Evolutionary conservation across 2,113 vertebrate genomes (phyloP).

Genomic region (Plecotus auritus): DNA sequence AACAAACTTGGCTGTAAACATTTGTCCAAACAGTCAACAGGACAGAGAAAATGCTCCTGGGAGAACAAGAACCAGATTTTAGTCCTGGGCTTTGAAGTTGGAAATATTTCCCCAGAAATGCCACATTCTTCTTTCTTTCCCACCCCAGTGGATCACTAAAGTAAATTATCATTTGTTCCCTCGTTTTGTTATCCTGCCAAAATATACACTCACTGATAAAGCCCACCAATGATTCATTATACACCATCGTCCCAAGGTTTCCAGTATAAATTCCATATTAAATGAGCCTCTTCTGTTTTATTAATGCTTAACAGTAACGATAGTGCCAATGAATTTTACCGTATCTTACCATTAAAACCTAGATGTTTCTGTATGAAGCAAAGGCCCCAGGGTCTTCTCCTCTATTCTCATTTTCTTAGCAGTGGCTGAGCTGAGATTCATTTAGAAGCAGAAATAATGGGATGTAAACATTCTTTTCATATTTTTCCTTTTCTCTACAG

Average conservation of each 20-base stretch:
- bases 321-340: constrained; percentile 50
- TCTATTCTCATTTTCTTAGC: background rate
- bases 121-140: constrained; percentile 38
- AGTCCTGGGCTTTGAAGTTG: constrained; percentile 53
- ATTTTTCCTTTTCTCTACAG: constrained; percentile 6
- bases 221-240: constrained; percentile 46
- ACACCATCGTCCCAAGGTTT: constrained; percentile 37
- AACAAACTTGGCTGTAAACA: constrained; percentile 30
- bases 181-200: constrained; percentile 40
- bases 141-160: constrained; percentile 18
- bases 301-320: constrained; percentile 49
- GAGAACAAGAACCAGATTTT: constrained; percentile 48
- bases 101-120: constrained; percentile 39
- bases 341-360: constrained; percentile 28
- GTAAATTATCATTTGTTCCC: constrained; percentile 27
- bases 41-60: constrained; percentile 32
- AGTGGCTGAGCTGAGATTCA: background rate
- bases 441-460: constrained; percentile 15
- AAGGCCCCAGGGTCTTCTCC: background rate
- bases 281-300: constrained; percentile 59
- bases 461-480: background rate
- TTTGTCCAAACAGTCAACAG: constrained; percentile 30
- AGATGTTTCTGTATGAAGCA: constrained; percentile 23
- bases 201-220: constrained; percentile 48
- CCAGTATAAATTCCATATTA: constrained; percentile 51